phyloP scores from a whole-genome alignment of 2,888 invertebrate genomes.

The Morinoia aosen region DNA sequence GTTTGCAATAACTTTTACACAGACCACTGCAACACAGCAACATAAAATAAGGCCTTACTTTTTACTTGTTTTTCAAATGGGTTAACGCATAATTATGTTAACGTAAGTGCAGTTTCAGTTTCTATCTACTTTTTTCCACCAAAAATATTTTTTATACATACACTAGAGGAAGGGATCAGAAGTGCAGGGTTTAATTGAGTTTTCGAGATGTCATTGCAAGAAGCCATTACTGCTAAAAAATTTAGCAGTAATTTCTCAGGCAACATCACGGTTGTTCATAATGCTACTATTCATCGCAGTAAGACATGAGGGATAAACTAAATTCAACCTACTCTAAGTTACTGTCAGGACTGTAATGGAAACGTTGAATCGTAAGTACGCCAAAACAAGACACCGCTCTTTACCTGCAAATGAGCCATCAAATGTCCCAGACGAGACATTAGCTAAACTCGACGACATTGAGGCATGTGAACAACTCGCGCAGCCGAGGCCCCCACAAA shows the following conservation, averaged over 20 bases:
- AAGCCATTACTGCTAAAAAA: background rate
- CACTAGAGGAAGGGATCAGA: background rate
- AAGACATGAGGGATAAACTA: too few species aligned
- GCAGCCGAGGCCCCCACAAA: too few species aligned
- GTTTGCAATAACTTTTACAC: background rate
- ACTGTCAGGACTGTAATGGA: too few species aligned
- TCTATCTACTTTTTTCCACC: background rate
- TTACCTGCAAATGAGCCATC: background rate
- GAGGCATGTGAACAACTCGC: too few species aligned
- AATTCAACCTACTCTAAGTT: too few species aligned
- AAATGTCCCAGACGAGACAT: background rate
- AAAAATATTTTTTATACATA: background rate
- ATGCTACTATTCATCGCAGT: background rate
- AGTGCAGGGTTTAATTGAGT: background rate
- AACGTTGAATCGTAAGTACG: too few species aligned
- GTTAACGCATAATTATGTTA: background rate
- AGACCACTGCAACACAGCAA: background rate
- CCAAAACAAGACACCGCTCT: background rate
- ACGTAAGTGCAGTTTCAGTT: background rate
- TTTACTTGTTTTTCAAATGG: too few species aligned
- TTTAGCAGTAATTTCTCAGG: background rate
- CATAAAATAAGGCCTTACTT: background rate
- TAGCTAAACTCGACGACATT: too few species aligned
- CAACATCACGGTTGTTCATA: background rate
- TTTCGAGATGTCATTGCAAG: background rate